phyloP scores from a whole-genome alignment of 2,113 vertebrate species.

The Bubo scandiacus region DNA sequence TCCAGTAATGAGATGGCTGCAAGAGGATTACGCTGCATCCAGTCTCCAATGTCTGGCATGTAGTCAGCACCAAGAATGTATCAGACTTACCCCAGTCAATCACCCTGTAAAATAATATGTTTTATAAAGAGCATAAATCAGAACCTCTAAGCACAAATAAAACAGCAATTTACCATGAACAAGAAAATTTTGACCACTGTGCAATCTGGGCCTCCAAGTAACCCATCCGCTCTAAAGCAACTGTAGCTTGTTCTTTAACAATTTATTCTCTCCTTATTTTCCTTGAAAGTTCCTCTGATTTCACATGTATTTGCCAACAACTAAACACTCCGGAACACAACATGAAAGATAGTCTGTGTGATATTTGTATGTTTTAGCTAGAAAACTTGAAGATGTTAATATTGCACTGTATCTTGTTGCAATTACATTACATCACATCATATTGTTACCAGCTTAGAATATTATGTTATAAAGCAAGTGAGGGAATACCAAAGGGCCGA shows the following conservation, averaged over 20 bases:
- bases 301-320: background rate
- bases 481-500: background rate
- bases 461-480: background rate
- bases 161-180: background rate
- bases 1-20: background rate
- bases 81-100: background rate
- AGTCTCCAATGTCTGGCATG: background rate
- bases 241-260: background rate
- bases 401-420: background rate
- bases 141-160: background rate
- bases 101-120: background rate
- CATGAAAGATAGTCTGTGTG: background rate
- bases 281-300: background rate
- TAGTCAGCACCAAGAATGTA: background rate
- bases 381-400: background rate
- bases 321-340: background rate
- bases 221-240: background rate
- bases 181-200: background rate
- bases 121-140: background rate
- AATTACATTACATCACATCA: background rate
- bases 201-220: background rate
- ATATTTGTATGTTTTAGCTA: background rate
- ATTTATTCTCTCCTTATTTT: background rate
- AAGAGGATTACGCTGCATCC: background rate
- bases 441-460: background rate